A percentile compares a stretch with the other conserved stretches of the same genome.
Evolutionary conservation across 2,797 vertebrate genomes (phyloP).

Genomic region (Phalanger gymnotis): DNA sequence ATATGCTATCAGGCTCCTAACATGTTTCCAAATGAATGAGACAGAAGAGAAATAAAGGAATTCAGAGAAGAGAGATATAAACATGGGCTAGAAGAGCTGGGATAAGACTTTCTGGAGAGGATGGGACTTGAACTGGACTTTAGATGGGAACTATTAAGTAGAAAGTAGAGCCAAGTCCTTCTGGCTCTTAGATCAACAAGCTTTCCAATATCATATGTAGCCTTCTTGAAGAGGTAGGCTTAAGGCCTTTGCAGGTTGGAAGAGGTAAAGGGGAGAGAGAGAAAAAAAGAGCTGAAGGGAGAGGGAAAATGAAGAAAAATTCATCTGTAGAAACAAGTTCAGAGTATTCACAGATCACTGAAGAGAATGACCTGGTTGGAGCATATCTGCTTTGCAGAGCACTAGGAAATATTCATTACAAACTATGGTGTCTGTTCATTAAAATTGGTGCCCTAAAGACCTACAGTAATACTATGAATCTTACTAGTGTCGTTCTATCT

Average conservation of each 20-base stretch:
- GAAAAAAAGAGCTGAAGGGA: background rate
- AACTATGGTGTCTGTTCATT: background rate
- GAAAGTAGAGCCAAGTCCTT: too few relatives aligned
- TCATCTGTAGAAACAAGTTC: background rate
- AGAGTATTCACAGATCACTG: background rate
- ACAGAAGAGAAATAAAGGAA: background rate
- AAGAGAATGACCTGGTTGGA: background rate
- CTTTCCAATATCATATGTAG: background rate
- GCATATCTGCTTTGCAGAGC: background rate
- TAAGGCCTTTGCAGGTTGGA: background rate
- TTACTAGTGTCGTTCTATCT: background rate
- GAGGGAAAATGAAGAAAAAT: background rate
- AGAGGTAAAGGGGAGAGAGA: background rate
- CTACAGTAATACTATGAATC: background rate
- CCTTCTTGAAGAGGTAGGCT: background rate
- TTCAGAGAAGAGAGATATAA: background rate
- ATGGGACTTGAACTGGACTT: background rate
- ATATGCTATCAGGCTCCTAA: background rate
- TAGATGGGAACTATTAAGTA: too few relatives aligned
- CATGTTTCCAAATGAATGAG: background rate
- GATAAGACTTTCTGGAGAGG: background rate
- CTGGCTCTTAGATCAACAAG: background rate
- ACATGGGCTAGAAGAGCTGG: background rate
- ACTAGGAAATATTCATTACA: background rate
- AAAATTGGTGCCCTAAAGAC: background rate